These are phyloP conservation scores for Redunca redunca DNA, from an alignment of 2,113 vertebrate species.

Conservation along the genomic window DNA sequence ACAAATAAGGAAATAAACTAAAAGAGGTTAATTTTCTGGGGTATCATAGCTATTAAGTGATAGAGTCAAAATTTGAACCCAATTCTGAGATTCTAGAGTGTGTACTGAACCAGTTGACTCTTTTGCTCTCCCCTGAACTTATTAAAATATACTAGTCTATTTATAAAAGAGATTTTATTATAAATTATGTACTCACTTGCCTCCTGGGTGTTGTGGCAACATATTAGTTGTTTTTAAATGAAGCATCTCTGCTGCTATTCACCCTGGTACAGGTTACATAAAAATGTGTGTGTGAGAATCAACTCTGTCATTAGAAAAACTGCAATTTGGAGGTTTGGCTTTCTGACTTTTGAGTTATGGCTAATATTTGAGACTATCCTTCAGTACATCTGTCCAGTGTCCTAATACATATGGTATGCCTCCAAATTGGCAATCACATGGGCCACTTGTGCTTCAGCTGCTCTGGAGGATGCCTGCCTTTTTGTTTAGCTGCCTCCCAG, in stretches of 20 bases:
- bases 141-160: background rate
- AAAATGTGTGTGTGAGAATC: constrained; percentile 13
- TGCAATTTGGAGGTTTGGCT: constrained; percentile 16
- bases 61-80: constrained; percentile 10
- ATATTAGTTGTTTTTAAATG: constrained; percentile 33
- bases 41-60: background rate
- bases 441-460: constrained; percentile 44
- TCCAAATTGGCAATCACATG: constrained; percentile 21
- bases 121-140: background rate
- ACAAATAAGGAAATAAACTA: constrained; percentile 20
- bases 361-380: constrained; percentile 37
- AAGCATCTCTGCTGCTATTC: constrained; percentile 29
- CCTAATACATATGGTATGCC: constrained; percentile 34
- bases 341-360: constrained; percentile 14
- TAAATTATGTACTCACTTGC: background rate
- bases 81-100: background rate
- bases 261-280: background rate
- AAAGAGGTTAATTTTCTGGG: background rate
- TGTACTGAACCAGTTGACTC: background rate
- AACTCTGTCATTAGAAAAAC: constrained; percentile 18
- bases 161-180: constrained; percentile 19
- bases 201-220: background rate
- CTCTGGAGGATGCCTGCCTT: constrained; percentile 30
- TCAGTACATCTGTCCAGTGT: constrained; percentile 28
- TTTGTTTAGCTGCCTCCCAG: background rate